These are phyloP conservation scores for Tubulanus polymorphus DNA, from an alignment of 2,888 invertebrate genomes.

Conservation along the genomic window DNA sequence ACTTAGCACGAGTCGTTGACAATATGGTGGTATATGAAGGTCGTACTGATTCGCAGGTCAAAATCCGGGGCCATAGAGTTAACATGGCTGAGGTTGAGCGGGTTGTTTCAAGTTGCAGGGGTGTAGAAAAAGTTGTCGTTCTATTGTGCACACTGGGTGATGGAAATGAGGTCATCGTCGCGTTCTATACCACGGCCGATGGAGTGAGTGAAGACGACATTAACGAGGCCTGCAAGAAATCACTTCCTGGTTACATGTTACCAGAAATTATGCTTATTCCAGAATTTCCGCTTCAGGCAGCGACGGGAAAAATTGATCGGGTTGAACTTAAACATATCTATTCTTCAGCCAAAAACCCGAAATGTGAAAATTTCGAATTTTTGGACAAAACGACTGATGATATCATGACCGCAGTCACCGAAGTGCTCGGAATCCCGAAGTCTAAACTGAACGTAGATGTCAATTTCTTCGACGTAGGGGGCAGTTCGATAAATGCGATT, in stretches of 20 bases:
- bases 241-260: neutral
- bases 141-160: neutral
- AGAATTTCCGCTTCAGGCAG: neutral
- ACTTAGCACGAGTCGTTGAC: conserved; percentile 71
- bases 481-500: neutral
- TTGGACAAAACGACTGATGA: neutral
- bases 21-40: conserved; percentile 69
- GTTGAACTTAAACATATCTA: neutral
- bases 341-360: too few species aligned
- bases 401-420: neutral
- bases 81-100: conserved; percentile 77
- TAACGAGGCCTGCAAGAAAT: neutral
- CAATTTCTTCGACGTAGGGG: neutral
- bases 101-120: neutral
- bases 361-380: neutral
- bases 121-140: neutral
- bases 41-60: conserved; percentile 69
- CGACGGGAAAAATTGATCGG: neutral
- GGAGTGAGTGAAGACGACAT: too few species aligned
- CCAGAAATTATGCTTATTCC: neutral
- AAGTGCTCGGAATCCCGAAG: neutral
- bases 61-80: conserved; percentile 69
- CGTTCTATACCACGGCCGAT: neutral
- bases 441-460: neutral
- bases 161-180: neutral